Evolutionary conservation across 2,113 vertebrate genomes (phyloP).

Genomic region (Tylochromis polylepis): DNA sequence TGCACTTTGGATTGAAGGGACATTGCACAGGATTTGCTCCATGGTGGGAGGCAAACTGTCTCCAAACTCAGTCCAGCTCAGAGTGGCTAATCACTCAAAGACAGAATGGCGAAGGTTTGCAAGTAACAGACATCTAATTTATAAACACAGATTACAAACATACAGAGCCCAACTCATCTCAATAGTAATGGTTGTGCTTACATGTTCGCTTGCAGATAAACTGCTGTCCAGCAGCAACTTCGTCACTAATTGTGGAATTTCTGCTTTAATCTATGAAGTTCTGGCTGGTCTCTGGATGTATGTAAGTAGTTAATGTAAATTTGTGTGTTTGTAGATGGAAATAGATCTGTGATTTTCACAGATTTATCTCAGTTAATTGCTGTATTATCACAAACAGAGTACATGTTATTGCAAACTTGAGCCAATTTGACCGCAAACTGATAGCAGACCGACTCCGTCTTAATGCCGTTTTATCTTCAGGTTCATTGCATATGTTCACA

Average conservation of each 20-base stretch:
- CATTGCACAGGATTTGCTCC: background rate
- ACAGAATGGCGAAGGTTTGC: background rate
- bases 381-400: background rate
- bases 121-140: background rate
- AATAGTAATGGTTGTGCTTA: too few species aligned
- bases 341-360: background rate
- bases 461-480: too few species aligned
- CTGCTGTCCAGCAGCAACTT: background rate
- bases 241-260: background rate
- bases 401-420: too few species aligned
- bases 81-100: background rate
- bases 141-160: background rate
- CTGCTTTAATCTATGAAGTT: background rate
- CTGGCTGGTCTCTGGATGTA: background rate
- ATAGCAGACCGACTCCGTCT: too few species aligned
- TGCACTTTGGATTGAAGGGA: background rate
- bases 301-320: background rate
- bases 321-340: background rate
- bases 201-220: background rate
- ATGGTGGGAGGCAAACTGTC: background rate
- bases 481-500: too few species aligned
- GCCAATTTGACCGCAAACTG: too few species aligned
- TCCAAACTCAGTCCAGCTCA: background rate
- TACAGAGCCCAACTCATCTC: background rate
- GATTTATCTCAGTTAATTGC: background rate